Evolutionary conservation across 2,113 vertebrate genomes (phyloP).

Genomic region (Macrotis lagotis): DNA sequence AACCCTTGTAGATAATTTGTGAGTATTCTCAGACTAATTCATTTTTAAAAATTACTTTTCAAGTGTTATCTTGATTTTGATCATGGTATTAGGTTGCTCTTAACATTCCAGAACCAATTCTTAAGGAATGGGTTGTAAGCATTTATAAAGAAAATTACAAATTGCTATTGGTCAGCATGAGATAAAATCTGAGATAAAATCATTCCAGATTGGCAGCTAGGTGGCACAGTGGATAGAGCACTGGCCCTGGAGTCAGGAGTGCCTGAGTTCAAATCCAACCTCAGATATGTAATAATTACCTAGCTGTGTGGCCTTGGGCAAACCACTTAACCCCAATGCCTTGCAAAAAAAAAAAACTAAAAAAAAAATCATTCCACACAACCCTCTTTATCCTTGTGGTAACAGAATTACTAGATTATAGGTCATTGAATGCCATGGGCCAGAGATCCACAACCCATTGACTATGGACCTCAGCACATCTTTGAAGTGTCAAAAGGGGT

Average conservation of each 20-base stretch:
- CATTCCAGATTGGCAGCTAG: too few species aligned
- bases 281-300: too few species aligned
- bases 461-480: background rate
- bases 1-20: conserved; percentile 6
- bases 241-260: too few species aligned
- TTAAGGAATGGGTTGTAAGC: background rate
- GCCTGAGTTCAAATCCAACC: too few species aligned
- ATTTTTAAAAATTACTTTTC: conserved; percentile 32
- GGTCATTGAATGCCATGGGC: background rate
- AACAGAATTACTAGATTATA: background rate
- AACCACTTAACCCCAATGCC: too few species aligned
- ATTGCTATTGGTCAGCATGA: background rate
- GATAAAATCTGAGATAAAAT: background rate
- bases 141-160: background rate
- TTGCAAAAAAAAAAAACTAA: too few species aligned
- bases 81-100: background rate
- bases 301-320: too few species aligned
- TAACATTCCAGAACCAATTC: background rate
- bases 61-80: conserved; percentile 1
- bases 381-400: background rate
- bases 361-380: too few species aligned
- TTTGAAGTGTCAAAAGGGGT: background rate
- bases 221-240: too few species aligned
- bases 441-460: background rate
- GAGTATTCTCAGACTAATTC: background rate